Evolutionary conservation across 2,797 vertebrate genomes (phyloP).

Genomic region (Tinamus major): DNA sequence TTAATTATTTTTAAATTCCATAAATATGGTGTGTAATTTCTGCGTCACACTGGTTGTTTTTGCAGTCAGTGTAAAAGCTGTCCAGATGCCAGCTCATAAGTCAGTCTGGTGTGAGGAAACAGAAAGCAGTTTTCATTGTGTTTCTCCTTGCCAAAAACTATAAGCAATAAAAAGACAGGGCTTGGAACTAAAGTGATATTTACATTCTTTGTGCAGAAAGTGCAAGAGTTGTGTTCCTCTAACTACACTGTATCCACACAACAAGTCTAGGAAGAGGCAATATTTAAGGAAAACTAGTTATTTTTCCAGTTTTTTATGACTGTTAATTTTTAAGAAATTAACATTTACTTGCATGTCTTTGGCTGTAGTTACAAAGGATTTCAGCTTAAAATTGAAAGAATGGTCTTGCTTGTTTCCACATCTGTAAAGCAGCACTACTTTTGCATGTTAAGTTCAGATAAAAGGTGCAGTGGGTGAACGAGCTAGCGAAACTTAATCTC

Average conservation of each 20-base stretch:
- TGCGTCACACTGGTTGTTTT: background rate
- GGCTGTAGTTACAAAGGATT: background rate
- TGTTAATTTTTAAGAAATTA: background rate
- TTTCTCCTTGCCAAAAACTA: background rate
- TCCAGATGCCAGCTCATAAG: background rate
- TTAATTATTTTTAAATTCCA: background rate
- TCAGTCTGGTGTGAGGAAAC: background rate
- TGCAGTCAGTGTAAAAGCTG: background rate
- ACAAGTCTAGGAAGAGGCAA: background rate
- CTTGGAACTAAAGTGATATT: background rate
- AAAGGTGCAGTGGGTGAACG: background rate
- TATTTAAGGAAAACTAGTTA: background rate
- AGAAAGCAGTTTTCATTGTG: background rate
- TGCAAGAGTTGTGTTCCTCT: background rate
- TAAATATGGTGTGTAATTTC: accelerated
- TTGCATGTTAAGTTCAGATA: background rate
- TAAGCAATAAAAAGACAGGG: background rate
- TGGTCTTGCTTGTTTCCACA: background rate
- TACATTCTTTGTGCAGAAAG: background rate
- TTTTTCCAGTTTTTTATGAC: background rate
- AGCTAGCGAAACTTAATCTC: background rate
- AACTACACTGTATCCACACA: background rate
- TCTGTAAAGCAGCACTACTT: background rate
- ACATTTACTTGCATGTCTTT: background rate
- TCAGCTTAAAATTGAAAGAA: background rate